Base-by-base conservation (phyloP, 23 tunicate genomes). In the Styela clava region DNA sequence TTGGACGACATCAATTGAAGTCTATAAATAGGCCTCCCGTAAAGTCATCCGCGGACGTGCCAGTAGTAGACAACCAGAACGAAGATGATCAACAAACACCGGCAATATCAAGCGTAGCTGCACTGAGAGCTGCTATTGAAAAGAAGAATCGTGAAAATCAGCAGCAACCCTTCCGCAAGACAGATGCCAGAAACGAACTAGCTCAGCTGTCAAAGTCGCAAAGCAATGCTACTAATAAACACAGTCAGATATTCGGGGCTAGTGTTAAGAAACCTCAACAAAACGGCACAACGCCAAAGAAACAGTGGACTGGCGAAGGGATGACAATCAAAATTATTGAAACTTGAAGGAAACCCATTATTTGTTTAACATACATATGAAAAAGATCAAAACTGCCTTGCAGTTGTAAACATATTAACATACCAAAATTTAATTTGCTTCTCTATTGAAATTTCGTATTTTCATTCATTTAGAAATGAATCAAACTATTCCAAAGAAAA, bases 281-380 rank as follows among this genome's bases (percentile, higher is more conserved):
- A 16, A 29, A 73, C 5, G 84, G 35, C 52, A 69, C 62, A 16
- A 63, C 24, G 3, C 32, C 68, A n/a, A 61, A 79, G 34, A 79
- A 83, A 7, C 28, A 69, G 29, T 82, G 86, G 82, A 34, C 32
- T 9, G 62, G 82, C 21, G 69, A 51, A 26, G 88, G 82, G 9
- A 84, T 83, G 88, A 79, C 86, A 24, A 85, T 89, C 62, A 89
- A 71, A 31, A 89, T 89, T 32, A 80, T 89, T 34, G 94, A 89
- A 74, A 83, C 94, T 19, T 89, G 24, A 76, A 33, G 35, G 18
- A 16, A 71, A 44, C 12, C 56, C 12, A 44, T 44, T 12, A 5
- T 5, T 44, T 44, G 9, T 44, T 5, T 44, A 5, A 44, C 12
- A 44, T 44, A 5, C 7, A 44, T 44, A 44, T 44, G 12, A 44